phyloP scores from a whole-genome alignment of 2,888 invertebrate species.

The Leucania comma region DNA sequence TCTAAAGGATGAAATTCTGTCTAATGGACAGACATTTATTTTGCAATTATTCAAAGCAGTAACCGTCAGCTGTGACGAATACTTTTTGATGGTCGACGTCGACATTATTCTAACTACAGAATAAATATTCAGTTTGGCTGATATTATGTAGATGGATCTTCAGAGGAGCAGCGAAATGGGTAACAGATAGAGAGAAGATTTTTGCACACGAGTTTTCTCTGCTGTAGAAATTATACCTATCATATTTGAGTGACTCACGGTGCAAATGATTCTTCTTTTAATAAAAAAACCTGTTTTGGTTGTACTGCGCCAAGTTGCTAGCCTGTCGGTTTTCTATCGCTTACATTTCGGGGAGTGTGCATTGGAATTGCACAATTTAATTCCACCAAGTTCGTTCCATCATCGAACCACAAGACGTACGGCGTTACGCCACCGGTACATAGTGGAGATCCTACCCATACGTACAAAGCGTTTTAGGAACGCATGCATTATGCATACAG shows the following conservation, averaged over 20 bases:
- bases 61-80: conserved; percentile 57
- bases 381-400: no score
- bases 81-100: conserved; percentile 51
- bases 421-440: no score
- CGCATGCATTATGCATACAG: no score
- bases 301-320: no score
- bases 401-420: no score
- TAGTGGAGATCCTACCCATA: no score
- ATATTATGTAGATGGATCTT: conserved; percentile 49
- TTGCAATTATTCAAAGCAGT: conserved; percentile 59
- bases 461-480: no score
- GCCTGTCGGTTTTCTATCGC: no score
- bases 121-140: conserved; percentile 56
- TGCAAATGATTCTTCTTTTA: neutral
- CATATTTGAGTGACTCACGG: neutral
- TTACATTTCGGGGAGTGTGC: no score
- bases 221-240: no score
- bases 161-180: conserved; percentile 35
- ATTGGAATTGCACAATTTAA: no score
- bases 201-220: conserved; percentile 1
- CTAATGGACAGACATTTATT: conserved; percentile 53
- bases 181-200: conserved; percentile 27
- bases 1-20: conserved; percentile 28
- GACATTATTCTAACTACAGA: conserved; percentile 54
- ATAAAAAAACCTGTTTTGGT: no score